Evolutionary conservation across 1,140 invertebrate genomes (phyloP), one percentile per base, ranked within the genome.

Genomic region (Micrasema minimum): DNA sequence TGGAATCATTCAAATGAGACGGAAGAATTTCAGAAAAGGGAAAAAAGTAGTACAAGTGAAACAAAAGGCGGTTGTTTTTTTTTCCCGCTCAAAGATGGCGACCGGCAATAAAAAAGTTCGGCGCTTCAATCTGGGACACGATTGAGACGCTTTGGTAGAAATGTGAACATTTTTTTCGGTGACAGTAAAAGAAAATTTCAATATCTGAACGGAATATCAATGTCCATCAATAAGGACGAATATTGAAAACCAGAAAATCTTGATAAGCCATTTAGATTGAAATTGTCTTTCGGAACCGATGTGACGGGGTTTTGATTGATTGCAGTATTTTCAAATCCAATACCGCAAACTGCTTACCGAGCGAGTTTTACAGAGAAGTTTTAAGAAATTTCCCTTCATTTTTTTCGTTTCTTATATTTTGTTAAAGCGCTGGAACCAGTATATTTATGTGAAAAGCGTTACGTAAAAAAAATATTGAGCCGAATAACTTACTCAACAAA

Each of bases 1-100:
- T 50, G 57, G 46, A 69, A 69, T 69, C 57, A 69, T 69, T 69
- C 55, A 62, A 69, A 59, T 38, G 50, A 48, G 57, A 69, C 55
- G 67, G 57, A 57, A 69, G 62, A 69, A 62, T 61, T 48, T 61
- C 57, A 26, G 66, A 46, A 35, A 2, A 26, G 26, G 51, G 12
- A 51, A 55, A 31, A 55, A 55, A 55, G 23, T 55, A 55, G 31
- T 55, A 37, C 23, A 55, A 12, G 16, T 62, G 57, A 62, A 62
- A 69, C 55, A 69, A 45, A 45, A 68, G 66, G 18, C 31, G 26
- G n/a, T 55, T 55, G 16, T 22, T 22, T 18, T 18, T 26, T 55
- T 55, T 55, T 55, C 12, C 26, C 51, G 10, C 51, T 6, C 51
- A 55, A 55, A 55, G 26, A 55, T 37, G 51, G 51, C 51, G 18